Conservation (phyloP, 2,797 vertebrate genomes). For the Dicrostonyx torquatus region DNA sequence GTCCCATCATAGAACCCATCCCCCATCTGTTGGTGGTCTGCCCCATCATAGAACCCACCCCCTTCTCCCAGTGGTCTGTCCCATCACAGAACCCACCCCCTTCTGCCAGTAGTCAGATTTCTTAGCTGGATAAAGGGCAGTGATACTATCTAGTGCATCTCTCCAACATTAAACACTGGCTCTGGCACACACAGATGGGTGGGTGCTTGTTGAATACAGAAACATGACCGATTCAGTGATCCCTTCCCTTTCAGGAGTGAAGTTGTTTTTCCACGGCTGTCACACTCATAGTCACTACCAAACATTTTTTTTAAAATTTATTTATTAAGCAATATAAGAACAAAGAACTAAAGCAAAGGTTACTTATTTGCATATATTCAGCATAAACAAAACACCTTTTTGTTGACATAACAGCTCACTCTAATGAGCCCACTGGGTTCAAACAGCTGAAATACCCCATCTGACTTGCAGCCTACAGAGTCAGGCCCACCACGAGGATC, state of each 20-base stretch:
- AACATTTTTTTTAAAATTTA: background rate
- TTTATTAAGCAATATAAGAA: slow-evolving; percentile 57
- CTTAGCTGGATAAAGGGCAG: background rate
- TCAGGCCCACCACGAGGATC: background rate
- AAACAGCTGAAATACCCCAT: slow-evolving; percentile 21
- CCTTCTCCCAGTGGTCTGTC: too few relatives aligned
- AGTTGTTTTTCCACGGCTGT: background rate
- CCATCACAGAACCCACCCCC: background rate
- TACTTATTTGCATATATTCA: background rate
- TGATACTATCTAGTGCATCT: background rate
- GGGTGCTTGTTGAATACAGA: slow-evolving; percentile 5
- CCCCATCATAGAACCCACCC: background rate
- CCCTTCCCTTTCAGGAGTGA: background rate
- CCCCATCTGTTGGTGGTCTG: background rate
- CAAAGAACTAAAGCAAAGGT: slow-evolving; percentile 41
- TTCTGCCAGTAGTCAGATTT: background rate
- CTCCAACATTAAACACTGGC: background rate
- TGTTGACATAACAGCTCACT: background rate
- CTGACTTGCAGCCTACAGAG: slow-evolving; percentile 41
- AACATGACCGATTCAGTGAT: background rate
- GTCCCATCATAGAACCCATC: background rate
- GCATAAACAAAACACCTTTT: slow-evolving; percentile 27
- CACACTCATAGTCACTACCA: background rate
- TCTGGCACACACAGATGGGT: background rate
- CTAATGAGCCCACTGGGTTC: background rate